A percentile compares a stretch with the other conserved stretches of the same genome.
Conservation (phyloP, 2,888 invertebrate genomes). For the Dolomedes plantarius region DNA sequence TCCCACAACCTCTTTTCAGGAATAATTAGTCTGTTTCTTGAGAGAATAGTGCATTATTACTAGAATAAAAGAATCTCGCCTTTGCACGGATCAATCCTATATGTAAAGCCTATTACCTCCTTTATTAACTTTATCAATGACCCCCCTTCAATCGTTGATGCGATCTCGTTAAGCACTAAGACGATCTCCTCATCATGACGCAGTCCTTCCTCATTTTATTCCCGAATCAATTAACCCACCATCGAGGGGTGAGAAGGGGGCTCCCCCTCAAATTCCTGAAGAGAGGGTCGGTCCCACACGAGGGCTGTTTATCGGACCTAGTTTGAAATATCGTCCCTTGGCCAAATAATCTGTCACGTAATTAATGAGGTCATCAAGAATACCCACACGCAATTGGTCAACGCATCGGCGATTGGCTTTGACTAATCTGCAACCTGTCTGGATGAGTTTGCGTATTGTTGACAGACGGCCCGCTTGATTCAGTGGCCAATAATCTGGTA, state of each 20-base stretch:
- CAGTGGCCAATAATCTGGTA: constrained; percentile 66
- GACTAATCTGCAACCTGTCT: constrained; percentile 62
- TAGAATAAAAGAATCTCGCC: too few species aligned
- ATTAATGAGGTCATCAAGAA: constrained; percentile 69
- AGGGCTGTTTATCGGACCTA: constrained; percentile 11
- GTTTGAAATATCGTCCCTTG: constrained; percentile 58
- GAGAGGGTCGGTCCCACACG: constrained; percentile 9
- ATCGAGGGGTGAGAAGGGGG: constrained; percentile 19
- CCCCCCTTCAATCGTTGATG: constrained; percentile 24
- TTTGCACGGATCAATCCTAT: too few species aligned
- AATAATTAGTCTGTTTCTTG: too few species aligned
- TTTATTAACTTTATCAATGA: constrained; percentile 26
- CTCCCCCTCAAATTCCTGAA: constrained; percentile 37
- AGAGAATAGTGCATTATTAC: too few species aligned
- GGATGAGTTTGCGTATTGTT: constrained; percentile 34
- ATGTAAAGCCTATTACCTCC: too few species aligned
- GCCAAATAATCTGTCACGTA: constrained; percentile 60
- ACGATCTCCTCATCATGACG: constrained; percentile 29
- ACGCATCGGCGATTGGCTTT: constrained; percentile 22
- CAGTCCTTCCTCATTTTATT: constrained; percentile 41
- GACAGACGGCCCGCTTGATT: constrained; percentile 55
- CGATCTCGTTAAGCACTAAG: constrained; percentile 43
- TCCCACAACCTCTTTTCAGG: too few species aligned
- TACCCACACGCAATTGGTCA: constrained; percentile 63
- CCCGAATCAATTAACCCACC: constrained; percentile 52